These are phyloP conservation scores for Sarcophaga carnaria DNA, from an alignment of 2,888 invertebrate species.

Conservation along the genomic window DNA sequence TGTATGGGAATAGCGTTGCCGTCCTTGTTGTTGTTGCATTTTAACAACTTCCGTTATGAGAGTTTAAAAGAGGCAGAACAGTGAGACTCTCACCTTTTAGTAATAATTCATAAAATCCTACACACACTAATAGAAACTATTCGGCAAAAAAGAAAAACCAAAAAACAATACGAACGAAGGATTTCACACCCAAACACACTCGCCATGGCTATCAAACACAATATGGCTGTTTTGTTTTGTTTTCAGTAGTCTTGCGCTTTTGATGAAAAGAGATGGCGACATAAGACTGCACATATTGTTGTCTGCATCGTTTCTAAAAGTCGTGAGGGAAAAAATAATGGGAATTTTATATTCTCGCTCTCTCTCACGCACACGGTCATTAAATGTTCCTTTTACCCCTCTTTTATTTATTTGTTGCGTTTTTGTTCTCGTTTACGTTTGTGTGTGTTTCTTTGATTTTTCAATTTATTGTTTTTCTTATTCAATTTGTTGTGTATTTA, in stretches of 20 bases:
- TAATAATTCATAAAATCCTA: constrained; percentile 65
- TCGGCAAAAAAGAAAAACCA: background rate
- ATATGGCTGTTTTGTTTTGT: constrained; percentile 55
- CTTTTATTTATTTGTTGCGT: constrained; percentile 11
- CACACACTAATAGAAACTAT: background rate
- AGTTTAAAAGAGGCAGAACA: constrained; percentile 60
- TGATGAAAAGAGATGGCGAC: constrained; percentile 18
- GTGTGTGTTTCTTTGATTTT: constrained; percentile 45
- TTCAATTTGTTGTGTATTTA: constrained; percentile 65
- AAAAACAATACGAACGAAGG: background rate
- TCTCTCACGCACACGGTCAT: background rate
- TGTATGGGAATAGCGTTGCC: background rate
- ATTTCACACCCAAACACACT: background rate
- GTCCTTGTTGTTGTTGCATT: constrained; percentile 33
- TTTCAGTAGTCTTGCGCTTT: background rate
- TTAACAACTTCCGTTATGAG: constrained; percentile 69
- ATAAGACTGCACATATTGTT: background rate
- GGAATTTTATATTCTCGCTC: constrained; percentile 35
- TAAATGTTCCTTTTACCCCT: background rate
- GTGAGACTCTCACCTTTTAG: constrained; percentile 43
- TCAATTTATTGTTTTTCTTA: constrained; percentile 63
- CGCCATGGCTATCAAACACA: constrained; percentile 15
- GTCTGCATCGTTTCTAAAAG: background rate
- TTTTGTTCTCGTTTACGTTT: background rate
- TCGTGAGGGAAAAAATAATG: constrained; percentile 41